Evolutionary conservation across 2,888 invertebrate genomes (phyloP), one percentile per base, ranked within the genome.

Genomic region (Campaea margaritaria): DNA sequence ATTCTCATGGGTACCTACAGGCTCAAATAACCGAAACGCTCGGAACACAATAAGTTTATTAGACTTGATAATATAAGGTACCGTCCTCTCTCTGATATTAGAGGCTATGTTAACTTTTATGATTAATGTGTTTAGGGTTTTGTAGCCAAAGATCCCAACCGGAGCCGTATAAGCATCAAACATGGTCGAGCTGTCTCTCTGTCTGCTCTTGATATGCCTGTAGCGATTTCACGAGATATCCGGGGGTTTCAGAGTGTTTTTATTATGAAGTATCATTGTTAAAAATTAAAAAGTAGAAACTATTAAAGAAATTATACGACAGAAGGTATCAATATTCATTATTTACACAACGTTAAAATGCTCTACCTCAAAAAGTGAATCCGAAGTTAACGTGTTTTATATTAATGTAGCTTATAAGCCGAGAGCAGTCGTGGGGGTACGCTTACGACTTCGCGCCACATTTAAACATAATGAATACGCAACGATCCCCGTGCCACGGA

Each of bases 331-430:
- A 31, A 31, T 9, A 31, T 31, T 10, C 31, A 31, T 31, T 5
- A 27, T 27, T 27, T 27, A 5, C 2, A 27, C 27, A 36, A 3
- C 27, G 27, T 31, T 34, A 14, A 44, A 16, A 7, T n/a, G 11
- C 43, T 27, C 12, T 11, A 31, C 10, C 31, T 31, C 31, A n/a
- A 31, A 52, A 56, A 49, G 36, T 55, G 31, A 56, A 48, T 52
- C 36, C 16, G 45, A 46, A 57, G 48, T 58, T 62, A 67, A 70
- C 78, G 78, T 82, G 78, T 77, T 78, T 76, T 73, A 74, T 76
- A 69, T 74, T 79, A 79, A 81, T 78, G 72, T 74, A 55, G 72
- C 78, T 79, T 79, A 81, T 79, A 73, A 75, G 68, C 41, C 62
- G 48, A 28, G 14, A 9, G 34, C 41, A 36, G 39, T 58, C 38